Conservation (phyloP, 2,113 vertebrate species). For the Clarias gariepinus region DNA sequence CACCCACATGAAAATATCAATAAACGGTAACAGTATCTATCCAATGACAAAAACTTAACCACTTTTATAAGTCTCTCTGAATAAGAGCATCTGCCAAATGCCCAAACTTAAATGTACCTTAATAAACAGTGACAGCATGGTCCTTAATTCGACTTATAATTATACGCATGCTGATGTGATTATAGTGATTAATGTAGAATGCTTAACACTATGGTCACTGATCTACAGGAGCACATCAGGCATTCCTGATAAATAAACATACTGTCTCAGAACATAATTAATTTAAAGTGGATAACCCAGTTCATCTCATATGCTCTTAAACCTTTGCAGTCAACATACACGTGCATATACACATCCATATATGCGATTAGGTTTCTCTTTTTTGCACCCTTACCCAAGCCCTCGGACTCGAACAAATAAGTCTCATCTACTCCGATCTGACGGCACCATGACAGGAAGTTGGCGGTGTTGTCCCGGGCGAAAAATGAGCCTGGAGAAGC, state of each 20-base stretch:
- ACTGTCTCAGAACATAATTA: too few species aligned
- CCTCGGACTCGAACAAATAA: conserved; percentile 96
- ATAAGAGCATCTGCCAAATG: too few species aligned
- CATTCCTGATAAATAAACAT: not conserved
- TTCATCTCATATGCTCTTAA: not conserved
- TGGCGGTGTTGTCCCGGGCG: conserved; percentile 95
- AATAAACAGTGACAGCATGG: not conserved
- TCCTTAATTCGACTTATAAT: not conserved
- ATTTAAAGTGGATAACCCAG: too few species aligned
- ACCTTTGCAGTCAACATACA: not conserved
- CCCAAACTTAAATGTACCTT: not conserved
- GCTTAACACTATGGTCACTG: too few species aligned
- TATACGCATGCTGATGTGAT: too few species aligned
- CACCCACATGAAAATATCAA: not conserved
- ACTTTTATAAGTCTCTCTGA: too few species aligned
- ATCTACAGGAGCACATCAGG: not conserved
- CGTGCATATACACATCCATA: not conserved
- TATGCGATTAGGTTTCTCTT: not conserved
- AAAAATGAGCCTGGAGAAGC: conserved; percentile 95
- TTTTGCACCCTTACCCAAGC: conserved; percentile 79
- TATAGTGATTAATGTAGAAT: too few species aligned
- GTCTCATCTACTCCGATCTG: conserved; percentile 88
- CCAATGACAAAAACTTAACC: not conserved
- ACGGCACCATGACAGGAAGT: conserved; percentile 96
- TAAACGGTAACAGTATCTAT: not conserved